Conservation (phyloP, 2,113 vertebrate genomes). For the Orycteropus afer region DNA sequence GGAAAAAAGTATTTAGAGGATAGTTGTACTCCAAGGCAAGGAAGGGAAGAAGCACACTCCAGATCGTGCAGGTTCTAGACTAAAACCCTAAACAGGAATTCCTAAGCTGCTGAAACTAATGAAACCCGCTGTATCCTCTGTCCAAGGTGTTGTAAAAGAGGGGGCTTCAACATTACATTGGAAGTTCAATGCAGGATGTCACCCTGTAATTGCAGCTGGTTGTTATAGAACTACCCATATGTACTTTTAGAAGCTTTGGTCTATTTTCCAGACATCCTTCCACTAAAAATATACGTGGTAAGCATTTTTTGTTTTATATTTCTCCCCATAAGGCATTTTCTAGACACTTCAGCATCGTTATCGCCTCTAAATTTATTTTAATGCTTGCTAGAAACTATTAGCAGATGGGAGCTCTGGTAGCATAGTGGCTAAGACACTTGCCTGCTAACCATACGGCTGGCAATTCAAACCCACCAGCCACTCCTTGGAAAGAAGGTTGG, state of each 20-base stretch:
- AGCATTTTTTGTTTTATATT: not conserved
- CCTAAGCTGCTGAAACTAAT: not conserved
- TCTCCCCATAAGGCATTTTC: constrained; percentile 46
- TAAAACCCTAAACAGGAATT: not conserved
- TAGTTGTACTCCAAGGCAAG: not conserved
- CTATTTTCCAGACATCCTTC: not conserved
- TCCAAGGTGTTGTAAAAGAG: constrained; percentile 14
- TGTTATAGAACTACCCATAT: not conserved
- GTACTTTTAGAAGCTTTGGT: not conserved
- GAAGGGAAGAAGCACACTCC: not conserved
- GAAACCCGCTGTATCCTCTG: not conserved
- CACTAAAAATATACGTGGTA: not conserved
- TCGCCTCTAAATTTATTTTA: constrained; percentile 34
- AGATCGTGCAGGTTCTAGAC: not conserved
- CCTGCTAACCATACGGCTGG: no score
- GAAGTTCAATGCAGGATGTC: not conserved
- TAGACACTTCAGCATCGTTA: not conserved
- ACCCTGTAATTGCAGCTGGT: not conserved
- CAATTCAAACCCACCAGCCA: no score
- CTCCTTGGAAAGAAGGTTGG: no score
- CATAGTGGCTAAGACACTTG: no score
- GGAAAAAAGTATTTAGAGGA: not conserved
- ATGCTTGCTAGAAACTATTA: constrained; percentile 24
- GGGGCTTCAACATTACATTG: not conserved
- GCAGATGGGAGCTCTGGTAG: no score